Evolutionary conservation across 2,113 vertebrate genomes (phyloP), one percentile per base, ranked within the genome.

Genomic region (Dipodomys ordii): DNA sequence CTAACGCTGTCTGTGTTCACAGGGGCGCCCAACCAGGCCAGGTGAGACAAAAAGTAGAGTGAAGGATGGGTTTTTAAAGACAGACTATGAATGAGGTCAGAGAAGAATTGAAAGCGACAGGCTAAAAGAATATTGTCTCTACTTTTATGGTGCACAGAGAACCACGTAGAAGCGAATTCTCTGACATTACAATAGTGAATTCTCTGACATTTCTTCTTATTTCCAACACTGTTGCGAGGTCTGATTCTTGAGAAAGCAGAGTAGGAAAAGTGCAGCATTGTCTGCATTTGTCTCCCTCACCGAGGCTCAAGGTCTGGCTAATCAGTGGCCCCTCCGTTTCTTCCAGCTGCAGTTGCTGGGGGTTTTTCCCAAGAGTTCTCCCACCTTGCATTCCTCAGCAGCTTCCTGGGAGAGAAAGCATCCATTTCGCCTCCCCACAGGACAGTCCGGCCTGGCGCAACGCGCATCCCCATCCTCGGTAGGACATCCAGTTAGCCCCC

Each of bases 371-470:
- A 87, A 87, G 53, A 67, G 44, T 74, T 92, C 57, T 82, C 62
- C 49, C 65, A 90, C 89, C 73, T 92, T 69, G 74, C 44, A 60
- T 94, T 83, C 93, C 83, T 96, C 94, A 95, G 88, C 85, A 94
- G 82, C 35, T 88, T 94, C 62, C 74, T 95, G 5, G 0, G 28
- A 74, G 64, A 78, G 76, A 93, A 88, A 77, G 25, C 71, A 64
- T 92, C 94, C 10, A n/a, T 18, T 92, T 81, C 73, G 64, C 46
- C 35, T 83, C 49, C 22, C 28, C 46, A 12, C 88, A 87, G 69
- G 74, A 94, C 90, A 79, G 62, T 73, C 87, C 81, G 72, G 78
- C 22, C 46, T 85, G 82, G 78, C 71, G 64, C 90, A 87, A 68
- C 65, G 95, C n/a, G 7, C 27, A 67, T 19, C 32, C 39, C 27